Conservation (phyloP, 2,797 vertebrate genomes). For the Sebastes diaconus region DNA sequence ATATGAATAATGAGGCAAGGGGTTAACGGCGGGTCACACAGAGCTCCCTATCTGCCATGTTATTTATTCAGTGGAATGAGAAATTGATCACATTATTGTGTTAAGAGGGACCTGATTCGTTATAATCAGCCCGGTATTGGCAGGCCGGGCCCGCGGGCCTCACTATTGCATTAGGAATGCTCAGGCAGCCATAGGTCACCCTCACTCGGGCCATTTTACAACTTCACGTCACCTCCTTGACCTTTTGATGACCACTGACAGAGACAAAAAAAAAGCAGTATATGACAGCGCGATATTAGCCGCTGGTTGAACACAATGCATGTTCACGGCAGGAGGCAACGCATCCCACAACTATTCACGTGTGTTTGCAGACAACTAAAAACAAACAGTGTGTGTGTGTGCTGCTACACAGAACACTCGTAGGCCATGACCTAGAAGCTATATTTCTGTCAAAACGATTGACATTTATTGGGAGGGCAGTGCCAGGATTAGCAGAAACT, state of each 20-base stretch:
- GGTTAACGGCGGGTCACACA: constrained; percentile 93
- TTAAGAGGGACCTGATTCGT: constrained; percentile 97
- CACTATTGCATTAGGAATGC: constrained; percentile 93
- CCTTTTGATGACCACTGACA: constrained; percentile 85
- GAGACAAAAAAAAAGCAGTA: constrained; percentile 74
- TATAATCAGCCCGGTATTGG: constrained; percentile 97
- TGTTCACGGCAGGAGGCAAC: constrained; percentile 18
- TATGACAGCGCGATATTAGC: constrained; percentile 61
- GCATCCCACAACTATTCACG: background rate
- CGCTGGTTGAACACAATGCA: constrained; percentile 29
- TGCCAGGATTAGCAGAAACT: constrained; percentile 63
- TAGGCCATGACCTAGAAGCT: constrained; percentile 44
- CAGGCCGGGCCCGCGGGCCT: constrained; percentile 91
- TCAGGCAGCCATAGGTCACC: constrained; percentile 88
- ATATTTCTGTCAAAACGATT: constrained; percentile 66
- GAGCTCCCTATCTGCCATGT: constrained; percentile 91
- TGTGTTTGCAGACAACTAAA: constrained; percentile 17
- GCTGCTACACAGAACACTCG: background rate
- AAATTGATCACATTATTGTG: constrained; percentile 99
- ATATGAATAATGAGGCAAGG: constrained; percentile 94
- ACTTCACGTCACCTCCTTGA: constrained; percentile 91
- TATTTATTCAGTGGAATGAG: constrained; percentile 99
- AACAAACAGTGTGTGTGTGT: background rate
- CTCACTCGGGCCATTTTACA: constrained; percentile 89
- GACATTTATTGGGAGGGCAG: constrained; percentile 58